phyloP scores from a whole-genome alignment of 2,797 vertebrate species.

The Esox lucius region DNA sequence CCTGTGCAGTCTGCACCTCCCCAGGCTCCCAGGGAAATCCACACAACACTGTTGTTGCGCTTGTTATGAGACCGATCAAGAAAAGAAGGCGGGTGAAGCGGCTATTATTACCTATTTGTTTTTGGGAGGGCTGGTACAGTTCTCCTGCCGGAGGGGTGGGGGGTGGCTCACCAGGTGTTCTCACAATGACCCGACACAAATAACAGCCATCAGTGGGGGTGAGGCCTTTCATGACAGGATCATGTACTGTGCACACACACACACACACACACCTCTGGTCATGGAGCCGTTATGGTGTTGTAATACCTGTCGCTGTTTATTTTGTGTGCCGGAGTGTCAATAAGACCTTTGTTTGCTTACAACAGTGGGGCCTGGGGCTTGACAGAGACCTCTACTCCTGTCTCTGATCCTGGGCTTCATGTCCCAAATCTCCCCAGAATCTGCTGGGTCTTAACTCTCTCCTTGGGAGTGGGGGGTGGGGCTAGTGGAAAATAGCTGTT shows the following conservation, averaged over 20 bases:
- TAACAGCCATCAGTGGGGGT: not conserved
- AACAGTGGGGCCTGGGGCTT: not conserved
- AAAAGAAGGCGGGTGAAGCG: not conserved
- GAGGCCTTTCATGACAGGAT: not conserved
- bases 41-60: not conserved
- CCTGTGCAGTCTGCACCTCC: no score
- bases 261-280: not conserved
- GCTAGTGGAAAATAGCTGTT: not conserved
- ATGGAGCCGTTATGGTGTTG: not conserved
- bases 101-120: not conserved
- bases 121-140: not conserved
- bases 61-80: not conserved
- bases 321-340: slow-evolving; percentile 16
- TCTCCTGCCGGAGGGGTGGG: not conserved
- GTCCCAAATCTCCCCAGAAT: not conserved
- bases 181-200: not conserved
- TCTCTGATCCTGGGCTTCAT: no score
- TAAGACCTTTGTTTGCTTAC: slow-evolving; percentile 2
- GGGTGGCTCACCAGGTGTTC: not conserved
- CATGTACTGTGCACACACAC: no score
- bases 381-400: not conserved
- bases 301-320: not conserved
- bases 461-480: not conserved
- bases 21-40: slow-evolving; percentile 11
- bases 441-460: not conserved